Percentiles rank a stretch among this genome's conserved stretches.
phyloP scores from a whole-genome alignment of 2,797 vertebrate species.

The Hydrolagus colliei region DNA sequence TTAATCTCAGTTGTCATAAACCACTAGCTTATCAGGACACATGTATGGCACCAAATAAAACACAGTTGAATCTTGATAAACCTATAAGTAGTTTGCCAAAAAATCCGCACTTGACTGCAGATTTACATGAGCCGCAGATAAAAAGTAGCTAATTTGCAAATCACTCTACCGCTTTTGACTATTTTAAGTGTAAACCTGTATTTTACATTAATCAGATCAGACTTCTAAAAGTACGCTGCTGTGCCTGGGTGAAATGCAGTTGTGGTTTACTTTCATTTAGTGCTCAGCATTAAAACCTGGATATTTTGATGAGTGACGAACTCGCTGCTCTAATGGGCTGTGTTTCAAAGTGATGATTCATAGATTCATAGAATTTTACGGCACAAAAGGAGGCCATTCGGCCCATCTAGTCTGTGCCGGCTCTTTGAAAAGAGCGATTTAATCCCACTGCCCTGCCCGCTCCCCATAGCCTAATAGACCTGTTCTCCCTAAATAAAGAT shows the following conservation, averaged over 20 bases:
- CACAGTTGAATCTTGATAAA: background rate
- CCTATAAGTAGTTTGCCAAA: background rate
- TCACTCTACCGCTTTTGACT: background rate
- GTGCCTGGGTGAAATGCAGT: background rate
- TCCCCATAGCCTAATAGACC: too few species aligned
- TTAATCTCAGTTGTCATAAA: background rate
- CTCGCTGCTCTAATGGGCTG: background rate
- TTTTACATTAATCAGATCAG: background rate
- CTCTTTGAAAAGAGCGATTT: too few species aligned
- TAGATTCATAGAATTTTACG: too few species aligned
- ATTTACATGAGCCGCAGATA: background rate
- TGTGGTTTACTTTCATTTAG: constrained; percentile 2
- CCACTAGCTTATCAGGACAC: background rate
- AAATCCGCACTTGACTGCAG: background rate
- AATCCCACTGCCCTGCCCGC: too few species aligned
- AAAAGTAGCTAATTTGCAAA: background rate
- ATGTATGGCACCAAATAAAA: background rate
- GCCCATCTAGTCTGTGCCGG: too few species aligned
- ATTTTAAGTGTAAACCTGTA: background rate
- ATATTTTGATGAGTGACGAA: background rate
- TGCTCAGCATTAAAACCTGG: background rate
- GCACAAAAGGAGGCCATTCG: too few species aligned
- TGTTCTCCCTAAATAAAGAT: too few species aligned
- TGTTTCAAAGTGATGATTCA: background rate
- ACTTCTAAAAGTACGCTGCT: background rate